Base-by-base conservation (phyloP, 2,113 vertebrate species). In the Epinephelus cyanopodus region DNA sequence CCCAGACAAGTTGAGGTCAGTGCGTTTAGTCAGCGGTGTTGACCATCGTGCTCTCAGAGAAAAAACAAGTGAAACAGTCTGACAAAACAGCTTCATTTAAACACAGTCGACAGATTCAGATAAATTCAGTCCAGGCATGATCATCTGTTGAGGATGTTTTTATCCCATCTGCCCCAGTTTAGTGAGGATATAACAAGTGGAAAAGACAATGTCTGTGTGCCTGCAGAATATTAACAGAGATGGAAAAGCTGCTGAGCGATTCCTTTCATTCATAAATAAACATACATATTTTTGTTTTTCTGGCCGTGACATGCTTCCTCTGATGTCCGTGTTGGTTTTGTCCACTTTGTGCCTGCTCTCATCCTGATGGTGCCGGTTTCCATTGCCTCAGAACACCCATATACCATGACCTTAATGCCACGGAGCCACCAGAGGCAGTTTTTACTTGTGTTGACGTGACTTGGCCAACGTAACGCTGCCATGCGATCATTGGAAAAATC, bases 401-500 rank as follows among this genome's bases (percentile, higher is more conserved):
- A 87, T 75, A 86, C 75, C 63, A 27, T 84, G 91, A 92, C 87
- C 90, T 89, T 84, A 78, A 84, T 56, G 87, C 87, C 77, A 77
- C 58, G 0, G 79, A 75, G 87, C 85, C 91, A 88, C 88, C 77
- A 85, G 90, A 89, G 90, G 83, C 79, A 63, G 14, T 61, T 91
- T 89, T 85, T 72, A 87, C 90, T 87, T 27, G 52, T 74, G 90
- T 81, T 92, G 92, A 91, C 87, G 85, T 88, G 88, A 83, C 68
- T 83, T 91, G 92, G 90, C 92, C 1, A 33, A 64, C 42, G 57
- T 15, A 21, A 13, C 19, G 48, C 63, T 66, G 70, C 63, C 29
- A 77, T 89, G 92, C 23, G n/a, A 92, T 93, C 92, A 88, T 3
- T 88, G 92, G 92, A 90, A 88, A 89, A 92, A 78, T 25, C 82